A percentile compares a stretch with the other conserved stretches of the same genome.
phyloP scores from a whole-genome alignment of 2,888 invertebrate species.

The Amaurobius ferox region DNA sequence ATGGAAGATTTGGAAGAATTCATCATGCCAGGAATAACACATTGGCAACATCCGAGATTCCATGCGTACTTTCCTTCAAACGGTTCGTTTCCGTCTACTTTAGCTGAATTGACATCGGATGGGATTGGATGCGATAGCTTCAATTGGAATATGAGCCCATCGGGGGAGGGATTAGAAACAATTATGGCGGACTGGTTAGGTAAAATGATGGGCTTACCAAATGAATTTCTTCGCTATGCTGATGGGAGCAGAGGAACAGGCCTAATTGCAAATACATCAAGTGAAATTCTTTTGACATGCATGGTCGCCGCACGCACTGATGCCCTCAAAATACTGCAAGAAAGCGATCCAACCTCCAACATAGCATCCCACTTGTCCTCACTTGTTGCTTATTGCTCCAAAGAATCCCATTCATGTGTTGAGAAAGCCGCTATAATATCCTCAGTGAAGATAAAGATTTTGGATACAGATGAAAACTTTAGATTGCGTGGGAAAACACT shows the following conservation, averaged over 20 bases:
- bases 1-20: slow-evolving; percentile 92
- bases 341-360: slow-evolving; percentile 88
- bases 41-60: slow-evolving; percentile 90
- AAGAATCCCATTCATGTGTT: slow-evolving; percentile 89
- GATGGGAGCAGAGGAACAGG: slow-evolving; percentile 89
- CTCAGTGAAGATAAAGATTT: slow-evolving; percentile 90
- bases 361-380: slow-evolving; percentile 93
- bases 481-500: slow-evolving; percentile 88
- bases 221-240: slow-evolving; percentile 90
- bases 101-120: slow-evolving; percentile 97
- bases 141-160: slow-evolving; percentile 93
- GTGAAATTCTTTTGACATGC: slow-evolving; percentile 91
- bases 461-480: slow-evolving; percentile 90
- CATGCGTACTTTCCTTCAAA: slow-evolving; percentile 99
- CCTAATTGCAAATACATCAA: slow-evolving; percentile 97
- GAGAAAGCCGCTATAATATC: slow-evolving; percentile 96
- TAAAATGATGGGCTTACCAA: slow-evolving; percentile 96
- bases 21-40: slow-evolving; percentile 90
- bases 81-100: slow-evolving; percentile 96
- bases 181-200: slow-evolving; percentile 99
- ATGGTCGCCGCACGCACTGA: slow-evolving; percentile 76
- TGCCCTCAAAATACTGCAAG: slow-evolving; percentile 89
- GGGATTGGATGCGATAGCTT: slow-evolving; percentile 95
- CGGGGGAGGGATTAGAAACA: slow-evolving; percentile 97
- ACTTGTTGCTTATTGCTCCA: slow-evolving; percentile 86